Base-by-base conservation (phyloP, 1,140 invertebrate genomes). In the Diachasma alloeum region DNA sequence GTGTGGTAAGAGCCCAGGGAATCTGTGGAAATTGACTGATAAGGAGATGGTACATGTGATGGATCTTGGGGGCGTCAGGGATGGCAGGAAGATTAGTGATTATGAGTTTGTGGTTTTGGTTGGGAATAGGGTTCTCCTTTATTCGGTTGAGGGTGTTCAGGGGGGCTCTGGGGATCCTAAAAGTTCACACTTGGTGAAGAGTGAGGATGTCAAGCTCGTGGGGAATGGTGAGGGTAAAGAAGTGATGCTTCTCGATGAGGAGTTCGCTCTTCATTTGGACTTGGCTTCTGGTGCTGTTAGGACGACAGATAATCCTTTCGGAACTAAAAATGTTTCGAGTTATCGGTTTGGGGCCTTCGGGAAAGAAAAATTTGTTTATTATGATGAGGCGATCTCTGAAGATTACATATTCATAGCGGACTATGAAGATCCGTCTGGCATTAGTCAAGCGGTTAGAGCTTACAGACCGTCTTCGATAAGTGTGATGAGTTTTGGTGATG, bases 1-100 rank as follows among this genome's bases (percentile, higher is more conserved):
- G 0, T 84, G 80, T 70, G 78, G 73, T 0, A 83, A 44, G 78
- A 81, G 76, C 36, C 11, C 77, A 4, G 88, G 81, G 13, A 89
- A 88, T 69, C 72, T 90, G 46, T 91, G 90, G 90, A 86, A 84
- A 73, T 83, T 90, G 17, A 77, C 81, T 31, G 77, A 85, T 31
- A 63, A 86, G 22, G 63, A 76, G 67, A 77, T 90, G 10, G 17
- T 86, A 85, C 75, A 82, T 22, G 67, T 87, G 4, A 70, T 77
- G 19, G 76, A 82, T 63, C 68, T 87, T 39, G 83, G 76, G 42
- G 81, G 83, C 37, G 70, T 77, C 0, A 46, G 72, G 22, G 79
- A 82, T 42, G 67, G 56, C 4, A 76, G 67, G 24, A 81, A 81
- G 48, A n/a, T 84, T 1, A 17, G 78, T 13, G 69, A 79, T 37